phyloP scores from a whole-genome alignment of 2,888 invertebrate genomes.

The Perizoma flavofasciatum region DNA sequence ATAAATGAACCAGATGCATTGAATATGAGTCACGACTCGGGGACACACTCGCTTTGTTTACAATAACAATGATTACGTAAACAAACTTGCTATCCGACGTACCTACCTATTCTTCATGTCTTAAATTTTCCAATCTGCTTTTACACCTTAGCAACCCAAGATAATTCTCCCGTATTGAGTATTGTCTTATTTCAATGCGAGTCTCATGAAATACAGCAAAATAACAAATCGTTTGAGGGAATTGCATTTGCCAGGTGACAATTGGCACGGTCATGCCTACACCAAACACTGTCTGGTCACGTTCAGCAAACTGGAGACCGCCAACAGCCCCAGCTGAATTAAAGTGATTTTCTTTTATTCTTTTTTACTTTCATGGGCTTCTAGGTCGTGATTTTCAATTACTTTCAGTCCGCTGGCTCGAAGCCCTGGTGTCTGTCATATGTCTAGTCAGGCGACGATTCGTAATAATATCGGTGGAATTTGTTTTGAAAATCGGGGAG shows the following conservation, averaged over 20 bases:
- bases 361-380: conserved; percentile 64
- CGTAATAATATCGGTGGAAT: conserved; percentile 42
- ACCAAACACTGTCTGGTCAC: conserved; percentile 76
- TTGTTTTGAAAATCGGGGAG: conserved; percentile 43
- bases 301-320: conserved; percentile 76
- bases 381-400: conserved; percentile 63
- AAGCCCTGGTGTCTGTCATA: conserved; percentile 60
- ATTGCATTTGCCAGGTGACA: conserved; percentile 54
- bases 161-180: conserved; percentile 17
- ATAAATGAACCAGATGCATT: conserved; percentile 49
- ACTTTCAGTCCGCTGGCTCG: conserved; percentile 54
- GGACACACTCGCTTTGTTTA: conserved; percentile 61
- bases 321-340: conserved; percentile 73
- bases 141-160: conserved; percentile 2
- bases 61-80: conserved; percentile 64
- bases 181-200: conserved; percentile 27
- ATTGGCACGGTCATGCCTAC: conserved; percentile 64
- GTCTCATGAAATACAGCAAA: conserved; percentile 28
- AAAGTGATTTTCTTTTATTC: conserved; percentile 62
- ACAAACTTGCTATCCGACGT: conserved; percentile 41
- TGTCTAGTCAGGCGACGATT: conserved; percentile 56
- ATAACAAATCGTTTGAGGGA: conserved; percentile 49
- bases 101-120: conserved; percentile 22
- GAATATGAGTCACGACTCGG: conserved; percentile 52
- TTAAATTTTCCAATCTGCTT: conserved; percentile 15